Conservation (phyloP, 2,113 vertebrate species). For the Prietella phreatophila region DNA sequence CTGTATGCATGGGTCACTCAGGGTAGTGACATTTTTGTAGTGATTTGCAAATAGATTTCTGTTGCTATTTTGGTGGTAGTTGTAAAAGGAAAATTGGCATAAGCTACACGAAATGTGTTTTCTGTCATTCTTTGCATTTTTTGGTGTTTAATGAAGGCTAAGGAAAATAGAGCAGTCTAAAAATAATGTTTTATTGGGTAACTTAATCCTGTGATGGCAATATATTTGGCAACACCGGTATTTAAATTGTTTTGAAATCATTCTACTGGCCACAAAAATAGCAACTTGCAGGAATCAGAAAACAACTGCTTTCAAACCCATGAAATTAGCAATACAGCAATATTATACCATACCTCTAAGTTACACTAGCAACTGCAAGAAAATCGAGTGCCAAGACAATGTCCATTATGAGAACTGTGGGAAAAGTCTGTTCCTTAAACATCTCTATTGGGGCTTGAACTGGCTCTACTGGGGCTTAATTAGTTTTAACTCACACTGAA, state of each 20-base stretch:
- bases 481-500: background rate
- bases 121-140: background rate
- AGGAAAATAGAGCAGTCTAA: background rate
- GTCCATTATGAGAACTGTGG: slow-evolving; percentile 7
- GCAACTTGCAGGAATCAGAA: background rate
- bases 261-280: background rate
- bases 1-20: background rate
- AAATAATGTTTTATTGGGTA: background rate
- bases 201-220: background rate
- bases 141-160: background rate
- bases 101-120: background rate
- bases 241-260: background rate
- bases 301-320: background rate
- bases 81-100: background rate
- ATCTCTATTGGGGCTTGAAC: background rate
- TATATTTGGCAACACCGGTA: background rate
- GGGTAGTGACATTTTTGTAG: background rate
- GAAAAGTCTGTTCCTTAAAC: background rate
- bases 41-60: background rate
- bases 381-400: background rate
- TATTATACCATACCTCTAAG: background rate
- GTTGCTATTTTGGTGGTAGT: background rate
- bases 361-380: background rate
- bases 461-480: slow-evolving; percentile 2
- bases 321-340: background rate